phyloP scores from a whole-genome alignment of 2,113 vertebrate species.

The Lates calcarifer region DNA sequence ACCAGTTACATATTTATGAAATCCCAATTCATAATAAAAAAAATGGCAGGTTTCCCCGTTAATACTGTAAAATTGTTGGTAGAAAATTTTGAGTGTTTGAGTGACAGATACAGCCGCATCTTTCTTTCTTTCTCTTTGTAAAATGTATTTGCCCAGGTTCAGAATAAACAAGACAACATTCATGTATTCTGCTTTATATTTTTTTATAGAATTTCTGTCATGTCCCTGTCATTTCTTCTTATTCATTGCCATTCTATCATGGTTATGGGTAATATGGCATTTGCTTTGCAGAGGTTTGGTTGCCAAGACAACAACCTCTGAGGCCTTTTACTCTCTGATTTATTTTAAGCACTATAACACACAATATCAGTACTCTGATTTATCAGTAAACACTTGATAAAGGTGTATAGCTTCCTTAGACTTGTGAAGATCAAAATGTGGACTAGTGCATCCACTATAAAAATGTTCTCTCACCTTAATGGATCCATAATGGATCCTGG shows the following conservation, averaged over 20 bases:
- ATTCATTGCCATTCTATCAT: background rate
- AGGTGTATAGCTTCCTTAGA: background rate
- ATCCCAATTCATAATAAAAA: background rate
- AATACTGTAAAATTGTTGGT: background rate
- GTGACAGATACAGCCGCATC: background rate
- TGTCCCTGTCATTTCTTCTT: background rate
- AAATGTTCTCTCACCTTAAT: conserved; percentile 27
- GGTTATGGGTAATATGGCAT: background rate
- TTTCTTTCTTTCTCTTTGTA: background rate
- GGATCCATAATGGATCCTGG: conserved; percentile 17
- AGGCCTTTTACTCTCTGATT: conserved; percentile 20
- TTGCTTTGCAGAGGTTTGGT: conserved; percentile 38
- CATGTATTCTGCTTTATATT: background rate
- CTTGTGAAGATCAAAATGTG: conserved; percentile 10
- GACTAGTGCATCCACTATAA: background rate
- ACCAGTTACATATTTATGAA: background rate
- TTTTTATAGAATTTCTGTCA: background rate
- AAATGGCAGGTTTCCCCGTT: background rate
- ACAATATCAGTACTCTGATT: conserved; percentile 13
- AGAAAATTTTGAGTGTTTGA: background rate
- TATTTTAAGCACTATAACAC: conserved; percentile 37
- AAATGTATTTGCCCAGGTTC: background rate
- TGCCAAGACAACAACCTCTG: conserved; percentile 51
- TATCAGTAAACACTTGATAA: conserved; percentile 17
- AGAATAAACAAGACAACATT: background rate